These are phyloP conservation scores for Gryllus bimaculatus DNA, from an alignment of 1,140 invertebrate species.

Conservation along the genomic window DNA sequence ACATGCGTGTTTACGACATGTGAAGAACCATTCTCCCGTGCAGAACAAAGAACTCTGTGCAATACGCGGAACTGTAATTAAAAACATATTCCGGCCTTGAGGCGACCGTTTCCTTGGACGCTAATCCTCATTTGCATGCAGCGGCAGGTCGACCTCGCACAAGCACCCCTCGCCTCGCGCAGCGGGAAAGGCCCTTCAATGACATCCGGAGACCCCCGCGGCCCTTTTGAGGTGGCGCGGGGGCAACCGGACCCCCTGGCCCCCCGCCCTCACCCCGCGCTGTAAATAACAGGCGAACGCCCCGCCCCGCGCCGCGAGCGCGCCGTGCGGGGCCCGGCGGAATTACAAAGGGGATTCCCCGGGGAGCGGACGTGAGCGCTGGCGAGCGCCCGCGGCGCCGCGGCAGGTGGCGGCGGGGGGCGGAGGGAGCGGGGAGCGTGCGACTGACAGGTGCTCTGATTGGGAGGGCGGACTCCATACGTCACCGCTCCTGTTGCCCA, in stretches of 20 bases:
- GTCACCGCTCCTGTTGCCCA: background rate
- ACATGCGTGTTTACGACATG: too few species aligned
- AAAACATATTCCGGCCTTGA: background rate
- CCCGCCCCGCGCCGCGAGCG: background rate
- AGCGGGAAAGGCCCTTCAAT: background rate
- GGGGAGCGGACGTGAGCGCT: too few species aligned
- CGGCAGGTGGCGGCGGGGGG: too few species aligned
- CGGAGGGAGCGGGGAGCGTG: background rate
- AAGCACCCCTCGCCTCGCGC: background rate
- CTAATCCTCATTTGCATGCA: background rate
- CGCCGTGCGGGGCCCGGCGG: too few species aligned
- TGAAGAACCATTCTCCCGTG: background rate
- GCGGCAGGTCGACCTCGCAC: background rate
- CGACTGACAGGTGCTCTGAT: background rate
- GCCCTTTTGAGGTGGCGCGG: background rate
- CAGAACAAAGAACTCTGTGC: background rate
- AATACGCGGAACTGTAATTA: background rate
- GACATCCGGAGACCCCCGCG: background rate
- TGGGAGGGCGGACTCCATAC: background rate
- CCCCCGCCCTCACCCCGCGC: background rate
- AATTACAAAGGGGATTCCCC: slow-evolving; percentile 3
- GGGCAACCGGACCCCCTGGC: background rate
- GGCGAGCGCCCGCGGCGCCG: too few species aligned
- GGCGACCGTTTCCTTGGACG: background rate
- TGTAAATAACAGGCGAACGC: background rate